Base-by-base conservation (phyloP, 2,113 vertebrate species). In the Epinephelus moara region DNA sequence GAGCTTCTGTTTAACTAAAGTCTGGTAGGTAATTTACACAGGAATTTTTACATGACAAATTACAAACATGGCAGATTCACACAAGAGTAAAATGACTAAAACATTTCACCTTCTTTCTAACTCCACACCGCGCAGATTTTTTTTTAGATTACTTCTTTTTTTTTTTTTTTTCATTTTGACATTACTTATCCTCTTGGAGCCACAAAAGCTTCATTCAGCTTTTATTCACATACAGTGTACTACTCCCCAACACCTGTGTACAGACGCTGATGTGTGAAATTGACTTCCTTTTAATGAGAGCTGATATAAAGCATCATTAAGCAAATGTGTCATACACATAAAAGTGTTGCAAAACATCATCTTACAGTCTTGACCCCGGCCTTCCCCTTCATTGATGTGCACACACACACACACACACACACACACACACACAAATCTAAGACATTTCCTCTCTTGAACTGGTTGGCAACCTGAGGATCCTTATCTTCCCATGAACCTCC, bases 401-500 rank as follows among this genome's bases (percentile, higher is more conserved):
- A 37, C 33, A 30, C 27, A 30, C 37, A 73, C 12, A 9, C 56
- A 64, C 79, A 66, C 6, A 53, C 50, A 21, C 19, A 52, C 23
- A 52, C 23, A 49, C 66, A 50, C 14, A 10, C 42, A 23, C 50
- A 60, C 37, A 37, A 30, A 56, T 71, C 53, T 47, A 56, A 72
- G 25, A 40, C 71, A 60, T 71, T 61, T 75, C 25, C 14, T 62
- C 40, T 61, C 42, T 40, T 80, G 52, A 81, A 64, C 74, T 75
- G 53, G 61, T 63, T 73, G 78, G 60, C 73, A 81, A 83, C 70
- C 84, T 72, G 37, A 84, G 56, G 85, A 86, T 88, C 66, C 33
- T 88, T 88, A 90, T 92, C 90, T 89, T 82, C 60, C 61, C n/a
- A 68, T 85, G 78, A 91, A 75, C 84, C 57, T 61, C 62, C 59